A percentile compares a stretch with the other conserved stretches of the same genome.
Conservation (phyloP, 2,888 invertebrate species). For the Piscicola geometra region DNA sequence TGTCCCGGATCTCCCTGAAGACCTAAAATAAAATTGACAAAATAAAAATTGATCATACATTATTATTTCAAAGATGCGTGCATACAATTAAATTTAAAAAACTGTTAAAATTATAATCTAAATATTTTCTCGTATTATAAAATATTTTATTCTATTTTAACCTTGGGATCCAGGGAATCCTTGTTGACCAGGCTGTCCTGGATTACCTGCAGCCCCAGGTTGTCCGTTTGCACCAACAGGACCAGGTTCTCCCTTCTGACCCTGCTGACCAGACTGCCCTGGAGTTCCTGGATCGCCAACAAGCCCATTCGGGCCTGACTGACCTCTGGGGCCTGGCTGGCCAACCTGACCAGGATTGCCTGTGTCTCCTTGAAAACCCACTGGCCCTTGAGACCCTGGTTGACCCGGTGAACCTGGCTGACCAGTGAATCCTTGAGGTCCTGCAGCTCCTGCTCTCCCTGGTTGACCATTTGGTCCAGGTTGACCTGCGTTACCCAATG, state of each 20-base stretch:
- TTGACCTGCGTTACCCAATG: neutral
- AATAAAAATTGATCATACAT: too few relatives aligned
- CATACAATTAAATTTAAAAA: neutral
- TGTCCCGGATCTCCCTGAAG: constrained; percentile 43
- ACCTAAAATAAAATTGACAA: constrained; percentile 36
- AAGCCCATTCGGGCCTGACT: constrained; percentile 18
- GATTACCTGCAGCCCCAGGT: constrained; percentile 21
- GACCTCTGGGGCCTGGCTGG: constrained; percentile 30
- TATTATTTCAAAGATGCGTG: neutral
- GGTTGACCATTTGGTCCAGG: neutral
- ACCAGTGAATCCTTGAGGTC: constrained; percentile 10
- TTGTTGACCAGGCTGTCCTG: constrained; percentile 42
- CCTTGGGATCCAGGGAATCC: constrained; percentile 40
- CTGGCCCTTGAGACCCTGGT: constrained; percentile 29
- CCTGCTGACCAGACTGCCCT: constrained; percentile 46
- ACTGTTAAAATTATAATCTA: too few relatives aligned
- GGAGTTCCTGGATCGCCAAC: constrained; percentile 43
- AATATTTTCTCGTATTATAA: too few relatives aligned
- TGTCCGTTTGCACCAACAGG: constrained; percentile 43
- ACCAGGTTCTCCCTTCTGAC: constrained; percentile 46
- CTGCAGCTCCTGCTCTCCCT: neutral
- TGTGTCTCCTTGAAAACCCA: constrained; percentile 29
- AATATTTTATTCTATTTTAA: neutral
- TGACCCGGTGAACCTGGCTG: constrained; percentile 32
- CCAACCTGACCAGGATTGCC: constrained; percentile 35